A percentile compares a stretch with the other conserved stretches of the same genome.
Conservation (phyloP, 2,113 vertebrate species). For the Pteronura brasiliensis region DNA sequence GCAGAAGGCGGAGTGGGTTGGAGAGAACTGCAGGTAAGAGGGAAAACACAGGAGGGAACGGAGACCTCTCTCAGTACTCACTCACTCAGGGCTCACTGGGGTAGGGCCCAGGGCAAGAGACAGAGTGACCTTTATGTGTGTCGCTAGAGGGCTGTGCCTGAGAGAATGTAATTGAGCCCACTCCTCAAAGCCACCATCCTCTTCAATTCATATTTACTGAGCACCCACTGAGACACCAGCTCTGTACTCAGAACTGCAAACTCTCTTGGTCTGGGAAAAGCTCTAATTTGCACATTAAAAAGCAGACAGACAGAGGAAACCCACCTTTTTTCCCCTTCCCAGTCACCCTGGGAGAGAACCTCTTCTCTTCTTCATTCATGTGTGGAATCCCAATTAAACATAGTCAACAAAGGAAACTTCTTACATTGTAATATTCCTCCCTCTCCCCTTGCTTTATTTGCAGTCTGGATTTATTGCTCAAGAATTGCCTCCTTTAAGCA, state of each 20-base stretch:
- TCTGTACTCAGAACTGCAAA: neutral
- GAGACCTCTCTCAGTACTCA: neutral
- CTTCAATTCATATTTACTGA: neutral
- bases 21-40: neutral
- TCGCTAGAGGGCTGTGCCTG: neutral
- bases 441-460: constrained; percentile 34
- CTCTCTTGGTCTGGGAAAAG: neutral
- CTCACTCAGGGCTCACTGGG: neutral
- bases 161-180: neutral
- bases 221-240: neutral
- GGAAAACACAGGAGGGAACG: neutral
- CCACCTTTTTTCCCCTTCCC: neutral
- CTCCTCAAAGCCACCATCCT: neutral
- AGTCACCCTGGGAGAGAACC: neutral
- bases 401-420: constrained; percentile 44
- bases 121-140: neutral
- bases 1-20: neutral
- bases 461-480: constrained; percentile 41
- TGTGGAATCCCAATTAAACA: constrained; percentile 59
- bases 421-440: neutral
- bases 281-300: constrained; percentile 48
- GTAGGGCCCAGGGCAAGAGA: neutral
- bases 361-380: constrained; percentile 11
- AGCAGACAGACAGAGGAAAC: neutral
- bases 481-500: constrained; percentile 29